phyloP scores from a whole-genome alignment of 37 sponge, comb jelly and placozoan species.

The Tethya wilhelma region DNA sequence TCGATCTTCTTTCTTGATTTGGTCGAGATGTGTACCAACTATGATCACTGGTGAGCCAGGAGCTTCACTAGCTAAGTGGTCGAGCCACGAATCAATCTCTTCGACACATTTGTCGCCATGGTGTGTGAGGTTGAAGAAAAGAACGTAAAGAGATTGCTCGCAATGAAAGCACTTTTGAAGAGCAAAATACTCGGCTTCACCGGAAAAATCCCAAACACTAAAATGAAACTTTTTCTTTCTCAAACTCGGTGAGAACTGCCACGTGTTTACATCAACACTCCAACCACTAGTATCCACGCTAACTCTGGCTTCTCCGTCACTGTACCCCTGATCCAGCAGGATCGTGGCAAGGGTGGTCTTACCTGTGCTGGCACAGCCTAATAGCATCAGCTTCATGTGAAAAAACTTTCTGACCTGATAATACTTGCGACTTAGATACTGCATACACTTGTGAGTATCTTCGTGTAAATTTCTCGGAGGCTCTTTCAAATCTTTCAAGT shows the following conservation, averaged over 20 bases:
- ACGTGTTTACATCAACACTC: slow-evolving; percentile 79
- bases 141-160: slow-evolving; percentile 61
- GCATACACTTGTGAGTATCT: slow-evolving; percentile 32
- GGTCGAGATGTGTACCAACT: slow-evolving; percentile 72
- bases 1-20: slow-evolving; percentile 16
- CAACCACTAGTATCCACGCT: slow-evolving; percentile 78
- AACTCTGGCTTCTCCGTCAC: too few relatives aligned
- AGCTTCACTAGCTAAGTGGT: slow-evolving; percentile 65
- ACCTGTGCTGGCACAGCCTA: slow-evolving; percentile 73
- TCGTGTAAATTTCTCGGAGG: slow-evolving; percentile 40
- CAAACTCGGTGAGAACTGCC: slow-evolving; percentile 42
- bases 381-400: slow-evolving; percentile 86
- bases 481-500: slow-evolving; percentile 63
- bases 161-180: slow-evolving; percentile 79
- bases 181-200: too few relatives aligned
- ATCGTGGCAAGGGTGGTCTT: slow-evolving; percentile 74
- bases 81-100: slow-evolving; percentile 63
- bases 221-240: slow-evolving; percentile 37
- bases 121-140: slow-evolving; percentile 55
- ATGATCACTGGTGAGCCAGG: slow-evolving; percentile 59
- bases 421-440: slow-evolving; percentile 58
- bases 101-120: slow-evolving; percentile 52
- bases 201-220: slow-evolving; percentile 75
- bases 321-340: slow-evolving; percentile 59
- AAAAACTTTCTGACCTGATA: slow-evolving; percentile 50